Evolutionary conservation across 2,113 vertebrate species (phyloP).

Genomic region (Mohoua ochrocephala): DNA sequence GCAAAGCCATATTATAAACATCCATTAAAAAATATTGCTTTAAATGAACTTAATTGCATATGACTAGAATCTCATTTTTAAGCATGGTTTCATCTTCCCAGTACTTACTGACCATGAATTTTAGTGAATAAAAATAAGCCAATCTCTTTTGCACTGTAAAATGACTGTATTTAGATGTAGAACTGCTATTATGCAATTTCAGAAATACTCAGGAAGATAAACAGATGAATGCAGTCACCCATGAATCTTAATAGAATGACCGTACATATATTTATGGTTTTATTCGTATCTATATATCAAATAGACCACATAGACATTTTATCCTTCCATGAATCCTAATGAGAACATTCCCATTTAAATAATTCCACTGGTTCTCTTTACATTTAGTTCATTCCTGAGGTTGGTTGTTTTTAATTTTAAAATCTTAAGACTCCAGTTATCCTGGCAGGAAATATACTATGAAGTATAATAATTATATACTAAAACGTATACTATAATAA

Average conservation of each 20-base stretch:
- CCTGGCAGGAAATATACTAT: background rate
- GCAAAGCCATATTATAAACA: background rate
- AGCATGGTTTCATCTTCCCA: background rate
- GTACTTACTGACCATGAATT: background rate
- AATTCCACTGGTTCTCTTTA: background rate
- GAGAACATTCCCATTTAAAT: background rate
- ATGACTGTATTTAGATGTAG: background rate
- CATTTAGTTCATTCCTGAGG: background rate
- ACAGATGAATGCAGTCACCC: fast-evolving
- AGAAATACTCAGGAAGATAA: background rate
- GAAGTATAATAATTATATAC: background rate
- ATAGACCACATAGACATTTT: background rate
- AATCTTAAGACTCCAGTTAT: background rate
- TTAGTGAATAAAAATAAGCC: background rate
- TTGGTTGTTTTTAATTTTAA: background rate
- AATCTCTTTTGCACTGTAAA: background rate
- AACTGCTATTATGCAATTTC: background rate
- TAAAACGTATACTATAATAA: background rate
- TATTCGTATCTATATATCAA: background rate
- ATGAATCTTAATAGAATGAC: background rate
- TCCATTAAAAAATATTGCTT: background rate
- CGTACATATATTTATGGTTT: fast-evolving
- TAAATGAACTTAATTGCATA: background rate
- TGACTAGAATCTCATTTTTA: background rate
- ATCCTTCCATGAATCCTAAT: background rate